Evolutionary conservation across 2,888 invertebrate genomes (phyloP).

Genomic region (Phragmatobia fuliginosa): DNA sequence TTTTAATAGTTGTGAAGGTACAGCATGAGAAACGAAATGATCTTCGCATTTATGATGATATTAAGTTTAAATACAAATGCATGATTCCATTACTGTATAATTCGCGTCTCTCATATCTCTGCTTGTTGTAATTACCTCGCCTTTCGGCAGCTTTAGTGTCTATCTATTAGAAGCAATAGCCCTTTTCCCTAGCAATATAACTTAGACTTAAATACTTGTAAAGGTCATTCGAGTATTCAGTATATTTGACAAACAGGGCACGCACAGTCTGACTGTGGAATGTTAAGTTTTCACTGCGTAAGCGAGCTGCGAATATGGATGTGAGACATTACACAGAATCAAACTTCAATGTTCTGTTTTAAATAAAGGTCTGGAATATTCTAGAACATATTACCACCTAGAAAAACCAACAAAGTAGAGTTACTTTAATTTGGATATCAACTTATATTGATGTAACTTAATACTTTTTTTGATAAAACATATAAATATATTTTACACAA

Average conservation of each 20-base stretch:
- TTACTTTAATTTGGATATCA: neutral
- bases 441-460: no score
- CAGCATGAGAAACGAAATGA: no score
- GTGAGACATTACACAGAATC: conserved; percentile 21
- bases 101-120: neutral
- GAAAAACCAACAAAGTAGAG: neutral
- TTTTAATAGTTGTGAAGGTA: neutral
- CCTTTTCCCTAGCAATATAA: conserved; percentile 43
- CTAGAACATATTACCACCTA: neutral
- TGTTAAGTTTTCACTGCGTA: conserved; percentile 72
- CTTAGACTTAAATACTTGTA: conserved; percentile 48
- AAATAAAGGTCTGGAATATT: neutral
- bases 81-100: no score
- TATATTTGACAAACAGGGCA: conserved; percentile 70
- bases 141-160: neutral
- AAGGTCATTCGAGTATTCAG: conserved; percentile 67
- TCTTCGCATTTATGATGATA: no score
- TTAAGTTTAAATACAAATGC: no score
- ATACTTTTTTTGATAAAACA: no score
- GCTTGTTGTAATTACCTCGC: neutral
- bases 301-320: conserved; percentile 40
- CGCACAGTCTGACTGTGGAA: conserved; percentile 63
- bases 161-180: conserved; percentile 16
- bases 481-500: no score
- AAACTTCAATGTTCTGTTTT: neutral